Evolutionary conservation across 1,140 invertebrate species (phyloP).

Genomic region (Drosophila santomea): DNA sequence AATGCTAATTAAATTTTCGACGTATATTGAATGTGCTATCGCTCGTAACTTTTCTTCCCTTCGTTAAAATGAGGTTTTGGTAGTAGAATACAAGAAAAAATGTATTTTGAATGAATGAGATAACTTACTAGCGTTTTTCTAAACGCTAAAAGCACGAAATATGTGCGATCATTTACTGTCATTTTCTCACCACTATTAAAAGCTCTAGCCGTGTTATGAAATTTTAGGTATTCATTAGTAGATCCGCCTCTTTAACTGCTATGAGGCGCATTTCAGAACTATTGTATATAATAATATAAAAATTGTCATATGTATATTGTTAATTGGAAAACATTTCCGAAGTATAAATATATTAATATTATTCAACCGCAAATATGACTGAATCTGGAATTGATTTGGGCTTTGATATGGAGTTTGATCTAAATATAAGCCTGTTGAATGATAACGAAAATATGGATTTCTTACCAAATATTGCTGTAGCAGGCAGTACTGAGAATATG

Average conservation of each 20-base stretch:
- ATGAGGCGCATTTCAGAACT: constrained; percentile 10
- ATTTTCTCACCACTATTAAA: constrained; percentile 45
- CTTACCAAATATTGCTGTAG: constrained; percentile 31
- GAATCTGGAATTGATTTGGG: constrained; percentile 42
- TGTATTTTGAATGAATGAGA: background rate
- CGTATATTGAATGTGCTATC: no score
- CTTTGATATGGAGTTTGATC: constrained; percentile 44
- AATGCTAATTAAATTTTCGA: no score
- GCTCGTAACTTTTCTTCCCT: no score
- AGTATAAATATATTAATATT: constrained; percentile 3
- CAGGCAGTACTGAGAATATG: constrained; percentile 34
- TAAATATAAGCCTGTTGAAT: constrained; percentile 35
- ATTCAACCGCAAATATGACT: constrained; percentile 11
- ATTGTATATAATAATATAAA: background rate
- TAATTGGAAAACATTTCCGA: background rate
- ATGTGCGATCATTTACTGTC: constrained; percentile 27
- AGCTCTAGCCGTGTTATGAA: constrained; percentile 36
- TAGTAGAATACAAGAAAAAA: no score
- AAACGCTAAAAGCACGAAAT: constrained; percentile 22
- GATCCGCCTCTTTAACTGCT: background rate
- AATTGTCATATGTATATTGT: background rate
- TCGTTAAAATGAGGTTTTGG: no score
- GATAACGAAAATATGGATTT: constrained; percentile 39
- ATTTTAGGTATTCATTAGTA: constrained; percentile 16
- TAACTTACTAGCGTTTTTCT: constrained; percentile 22